Conservation (phyloP, 2,113 vertebrate genomes). For the Thomomys bottae region DNA sequence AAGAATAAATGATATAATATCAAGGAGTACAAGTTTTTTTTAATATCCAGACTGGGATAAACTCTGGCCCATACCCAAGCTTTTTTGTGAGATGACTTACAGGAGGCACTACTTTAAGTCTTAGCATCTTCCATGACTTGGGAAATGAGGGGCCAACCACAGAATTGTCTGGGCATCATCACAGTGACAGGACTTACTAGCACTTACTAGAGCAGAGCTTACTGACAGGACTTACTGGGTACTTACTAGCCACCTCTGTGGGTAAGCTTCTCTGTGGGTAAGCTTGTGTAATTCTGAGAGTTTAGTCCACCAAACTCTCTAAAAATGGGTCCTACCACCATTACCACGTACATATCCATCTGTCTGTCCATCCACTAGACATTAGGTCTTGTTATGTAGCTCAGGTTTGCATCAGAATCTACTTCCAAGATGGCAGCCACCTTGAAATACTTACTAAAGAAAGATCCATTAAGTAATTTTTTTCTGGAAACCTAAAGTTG, state of each 20-base stretch:
- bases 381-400: too few relatives aligned
- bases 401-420: not conserved
- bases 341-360: not conserved
- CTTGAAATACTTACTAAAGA: constrained; percentile 2
- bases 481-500: constrained; percentile 17
- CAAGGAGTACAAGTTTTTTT: not conserved
- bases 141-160: not conserved
- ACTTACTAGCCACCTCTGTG: too few relatives aligned
- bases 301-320: not conserved
- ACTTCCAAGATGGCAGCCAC: not conserved
- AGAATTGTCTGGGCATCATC: not conserved
- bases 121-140: not conserved
- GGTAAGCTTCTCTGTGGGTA: too few relatives aligned
- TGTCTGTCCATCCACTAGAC: too few relatives aligned
- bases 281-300: not conserved
- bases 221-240: too few relatives aligned
- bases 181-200: accelerated
- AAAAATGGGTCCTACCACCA: not conserved
- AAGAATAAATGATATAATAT: not conserved
- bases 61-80: not conserved
- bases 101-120: not conserved
- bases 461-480: not conserved
- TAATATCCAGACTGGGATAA: not conserved
- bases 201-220: not conserved
- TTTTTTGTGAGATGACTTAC: constrained; percentile 1